Evolutionary conservation across 2,888 invertebrate genomes (phyloP).

Genomic region (Thymelicus acteon): DNA sequence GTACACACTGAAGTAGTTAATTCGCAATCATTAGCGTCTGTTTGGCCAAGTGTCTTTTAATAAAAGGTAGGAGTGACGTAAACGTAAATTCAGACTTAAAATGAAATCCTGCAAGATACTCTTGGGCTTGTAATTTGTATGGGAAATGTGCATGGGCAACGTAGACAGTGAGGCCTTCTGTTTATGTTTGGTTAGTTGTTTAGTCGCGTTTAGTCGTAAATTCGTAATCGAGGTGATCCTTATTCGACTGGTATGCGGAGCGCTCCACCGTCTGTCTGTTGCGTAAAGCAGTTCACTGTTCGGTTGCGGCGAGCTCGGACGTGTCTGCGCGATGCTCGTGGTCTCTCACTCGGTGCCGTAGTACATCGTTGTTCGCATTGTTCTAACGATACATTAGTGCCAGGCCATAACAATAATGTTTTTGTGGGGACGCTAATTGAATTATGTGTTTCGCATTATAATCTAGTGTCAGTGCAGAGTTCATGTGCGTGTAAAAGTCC

Average conservation of each 20-base stretch:
- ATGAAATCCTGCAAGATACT: background rate
- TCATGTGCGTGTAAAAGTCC: conserved; percentile 56
- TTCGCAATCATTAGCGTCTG: conserved; percentile 52
- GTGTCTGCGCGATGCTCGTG: conserved; percentile 54
- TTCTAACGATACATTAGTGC: conserved; percentile 58
- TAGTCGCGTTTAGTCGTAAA: conserved; percentile 68
- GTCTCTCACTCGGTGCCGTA: conserved; percentile 63
- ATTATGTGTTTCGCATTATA: conserved; percentile 56
- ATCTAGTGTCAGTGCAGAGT: conserved; percentile 44
- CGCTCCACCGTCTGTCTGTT: conserved; percentile 53
- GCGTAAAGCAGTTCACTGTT: conserved; percentile 53
- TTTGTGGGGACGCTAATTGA: conserved; percentile 60
- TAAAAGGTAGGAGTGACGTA: conserved; percentile 13
- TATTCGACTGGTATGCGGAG: conserved; percentile 76
- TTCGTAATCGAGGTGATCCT: conserved; percentile 78
- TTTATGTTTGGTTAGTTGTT: conserved; percentile 67
- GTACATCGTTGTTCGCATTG: conserved; percentile 59
- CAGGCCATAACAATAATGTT: conserved; percentile 59
- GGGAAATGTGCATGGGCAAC: background rate
- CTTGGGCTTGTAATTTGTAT: background rate
- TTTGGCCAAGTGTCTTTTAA: conserved; percentile 59
- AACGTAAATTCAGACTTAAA: conserved; percentile 45
- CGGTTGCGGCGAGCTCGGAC: conserved; percentile 54
- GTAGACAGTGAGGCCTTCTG: conserved; percentile 59
- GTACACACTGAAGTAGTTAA: conserved; percentile 42